Evolutionary conservation across 2,113 vertebrate species (phyloP), one percentile per base, ranked within the genome.

Genomic region (Myrmecophaga tridactyla): DNA sequence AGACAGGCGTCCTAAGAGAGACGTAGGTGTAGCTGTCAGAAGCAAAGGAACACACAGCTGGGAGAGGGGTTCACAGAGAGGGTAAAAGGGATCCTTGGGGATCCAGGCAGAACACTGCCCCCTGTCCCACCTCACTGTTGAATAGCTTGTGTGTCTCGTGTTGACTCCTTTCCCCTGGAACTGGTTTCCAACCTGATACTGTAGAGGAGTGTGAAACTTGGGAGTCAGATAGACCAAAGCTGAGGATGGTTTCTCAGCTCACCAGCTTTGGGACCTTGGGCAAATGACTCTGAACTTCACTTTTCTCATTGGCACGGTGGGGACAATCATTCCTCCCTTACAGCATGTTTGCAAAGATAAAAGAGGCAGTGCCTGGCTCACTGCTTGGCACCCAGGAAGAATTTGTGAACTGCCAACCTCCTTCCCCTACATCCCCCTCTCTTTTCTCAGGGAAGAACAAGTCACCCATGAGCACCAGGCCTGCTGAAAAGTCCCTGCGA

Each of bases 61-160:
- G n/a, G 34, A 20, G 9, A 3, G 5, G 34, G 31, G 13, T 6
- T 2, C 12, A 2, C 2, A n/a, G 69, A 29, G 41, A 56, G 27
- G 21, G 14, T 4, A 0, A 10, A 9, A 39, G 31, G 81, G 7
- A 27, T 3, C 15, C 13, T 20, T 27, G 6, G 20, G 31, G 65
- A 15, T 4, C 73, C 36, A 60, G 39, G 62, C 10, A 46, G 67
- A 43, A 25, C 69, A 29, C 82, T 36, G 8, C 2, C 51, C 36
- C 34, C 82, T 36, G 8, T 3, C 51, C 36, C 34, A 13, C 34
- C 10, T 86, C 48, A 5, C 17, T 10, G 17, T 2, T 0, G 36
- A 43, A 4, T 7, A 11, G 48, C 31, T 14, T 1, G 1, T 25
- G 0, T 1, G 43, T 7, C 36, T 46, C 0, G 0, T 0, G 0